These are phyloP conservation scores for Ceratina calcarata DNA, from an alignment of 1,140 invertebrate species.

Conservation along the genomic window DNA sequence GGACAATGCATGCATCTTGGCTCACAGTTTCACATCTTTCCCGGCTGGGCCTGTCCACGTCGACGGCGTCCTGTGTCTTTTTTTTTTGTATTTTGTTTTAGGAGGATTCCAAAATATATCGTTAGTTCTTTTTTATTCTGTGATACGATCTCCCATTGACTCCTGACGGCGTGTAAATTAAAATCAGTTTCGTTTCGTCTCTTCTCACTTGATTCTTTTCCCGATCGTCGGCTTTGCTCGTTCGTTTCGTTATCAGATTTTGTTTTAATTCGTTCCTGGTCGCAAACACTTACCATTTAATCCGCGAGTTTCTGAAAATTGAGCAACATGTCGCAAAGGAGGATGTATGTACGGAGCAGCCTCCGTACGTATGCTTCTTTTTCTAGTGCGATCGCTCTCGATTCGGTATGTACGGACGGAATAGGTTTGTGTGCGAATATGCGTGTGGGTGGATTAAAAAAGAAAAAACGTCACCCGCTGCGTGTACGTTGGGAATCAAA, in stretches of 20 bases:
- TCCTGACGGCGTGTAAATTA: background rate
- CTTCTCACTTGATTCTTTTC: background rate
- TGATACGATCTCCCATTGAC: background rate
- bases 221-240: slow-evolving; percentile 18
- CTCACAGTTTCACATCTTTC: slow-evolving; percentile 68
- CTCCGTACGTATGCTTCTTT: slow-evolving; percentile 1
- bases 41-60: slow-evolving; percentile 53
- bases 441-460: too few species aligned
- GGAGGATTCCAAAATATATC: slow-evolving; percentile 27
- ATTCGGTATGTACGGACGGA: background rate
- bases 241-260: slow-evolving; percentile 1
- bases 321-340: slow-evolving; percentile 46
- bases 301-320: slow-evolving; percentile 54
- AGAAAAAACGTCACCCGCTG: too few species aligned
- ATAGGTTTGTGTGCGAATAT: too few species aligned
- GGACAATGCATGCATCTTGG: slow-evolving; percentile 69
- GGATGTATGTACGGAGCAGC: slow-evolving; percentile 3
- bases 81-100: slow-evolving; percentile 40
- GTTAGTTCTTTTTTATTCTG: background rate
- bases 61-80: slow-evolving; percentile 49
- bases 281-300: slow-evolving; percentile 37
- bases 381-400: background rate
- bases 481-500: too few species aligned
- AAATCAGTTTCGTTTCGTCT: background rate
- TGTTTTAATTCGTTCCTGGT: slow-evolving; percentile 12